Evolutionary conservation across 2,888 invertebrate genomes (phyloP), one percentile per base, ranked within the genome.

Genomic region (Saturnia pavonia): DNA sequence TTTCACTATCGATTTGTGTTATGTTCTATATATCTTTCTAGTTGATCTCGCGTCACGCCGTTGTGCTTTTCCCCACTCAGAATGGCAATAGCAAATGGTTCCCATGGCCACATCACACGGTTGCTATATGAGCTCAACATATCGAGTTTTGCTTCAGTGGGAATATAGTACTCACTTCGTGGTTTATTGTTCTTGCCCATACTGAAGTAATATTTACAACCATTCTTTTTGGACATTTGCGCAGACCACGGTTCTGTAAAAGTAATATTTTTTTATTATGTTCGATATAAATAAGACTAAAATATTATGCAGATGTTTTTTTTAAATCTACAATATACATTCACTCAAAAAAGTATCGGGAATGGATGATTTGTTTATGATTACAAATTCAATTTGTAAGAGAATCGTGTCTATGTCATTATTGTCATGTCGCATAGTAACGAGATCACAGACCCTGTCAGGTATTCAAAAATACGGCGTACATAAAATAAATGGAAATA

Each of bases 221-320:
- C 87, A 68, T 83, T 86, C 42, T 80, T 86, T 78, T 91, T 92
- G 0, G 93, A 94, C 74, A 92, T 90, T 72, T 88, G 88, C 11
- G 92, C 86, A 66, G 87, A 84, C 94, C 94, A 94, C 27, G 94
- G 92, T 72, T 91, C 94, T 94, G 81, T 67, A 89, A 90, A 4
- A 0, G n/a, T n/a, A n/a, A n/a, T n/a, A n/a, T n/a, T n/a, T n/a
- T n/a, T n/a, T n/a, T n/a, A n/a, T n/a, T n/a, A n/a, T n/a, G n/a
- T n/a, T n/a, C n/a, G n/a, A n/a, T n/a, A n/a, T n/a, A n/a, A n/a
- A n/a, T n/a, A n/a, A n/a, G n/a, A n/a, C n/a, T n/a, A n/a, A n/a
- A n/a, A n/a, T n/a, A n/a, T n/a, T n/a, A n/a, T n/a, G n/a, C 70
- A 63, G 27, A 0, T 45, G 22, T 34, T 67, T n/a, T n/a, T n/a